Evolutionary conservation across 1,140 invertebrate species (phyloP).

Genomic region (Agrypnia vestita): DNA sequence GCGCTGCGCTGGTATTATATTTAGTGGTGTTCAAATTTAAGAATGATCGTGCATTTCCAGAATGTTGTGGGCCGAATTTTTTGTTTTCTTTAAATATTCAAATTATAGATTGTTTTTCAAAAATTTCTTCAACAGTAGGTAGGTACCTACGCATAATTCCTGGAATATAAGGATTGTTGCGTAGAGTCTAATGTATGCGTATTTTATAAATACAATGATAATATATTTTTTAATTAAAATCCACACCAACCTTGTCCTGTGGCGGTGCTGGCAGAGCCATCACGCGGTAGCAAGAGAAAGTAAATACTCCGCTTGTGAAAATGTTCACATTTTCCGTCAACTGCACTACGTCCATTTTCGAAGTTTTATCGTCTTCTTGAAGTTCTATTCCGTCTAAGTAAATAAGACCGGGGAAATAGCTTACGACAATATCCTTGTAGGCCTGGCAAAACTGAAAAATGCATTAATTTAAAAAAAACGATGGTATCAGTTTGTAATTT

Average conservation of each 20-base stretch:
- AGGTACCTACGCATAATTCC: too few relatives aligned
- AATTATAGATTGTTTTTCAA: too few relatives aligned
- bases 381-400: slow-evolving; percentile 61
- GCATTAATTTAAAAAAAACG: slow-evolving; percentile 1
- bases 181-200: too few relatives aligned
- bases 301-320: slow-evolving; percentile 65
- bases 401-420: slow-evolving; percentile 20
- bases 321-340: slow-evolving; percentile 66
- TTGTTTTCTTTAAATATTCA: too few relatives aligned
- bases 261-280: slow-evolving; percentile 67
- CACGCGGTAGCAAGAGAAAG: slow-evolving; percentile 67
- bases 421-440: slow-evolving; percentile 40
- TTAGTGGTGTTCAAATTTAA: too few relatives aligned
- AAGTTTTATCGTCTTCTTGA: slow-evolving; percentile 64
- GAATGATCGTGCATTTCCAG: too few relatives aligned
- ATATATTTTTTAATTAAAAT: background rate
- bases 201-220: background rate
- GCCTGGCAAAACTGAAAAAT: slow-evolving; percentile 28
- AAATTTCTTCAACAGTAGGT: too few relatives aligned
- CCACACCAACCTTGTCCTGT: slow-evolving; percentile 53
- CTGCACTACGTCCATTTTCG: slow-evolving; percentile 54
- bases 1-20: too few relatives aligned
- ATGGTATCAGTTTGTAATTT: too few relatives aligned
- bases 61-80: too few relatives aligned
- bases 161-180: too few relatives aligned